A percentile compares a stretch with the other conserved stretches of the same genome.
phyloP scores from a whole-genome alignment of 2,797 vertebrate species.

The Yasuhikotakia modesta region DNA sequence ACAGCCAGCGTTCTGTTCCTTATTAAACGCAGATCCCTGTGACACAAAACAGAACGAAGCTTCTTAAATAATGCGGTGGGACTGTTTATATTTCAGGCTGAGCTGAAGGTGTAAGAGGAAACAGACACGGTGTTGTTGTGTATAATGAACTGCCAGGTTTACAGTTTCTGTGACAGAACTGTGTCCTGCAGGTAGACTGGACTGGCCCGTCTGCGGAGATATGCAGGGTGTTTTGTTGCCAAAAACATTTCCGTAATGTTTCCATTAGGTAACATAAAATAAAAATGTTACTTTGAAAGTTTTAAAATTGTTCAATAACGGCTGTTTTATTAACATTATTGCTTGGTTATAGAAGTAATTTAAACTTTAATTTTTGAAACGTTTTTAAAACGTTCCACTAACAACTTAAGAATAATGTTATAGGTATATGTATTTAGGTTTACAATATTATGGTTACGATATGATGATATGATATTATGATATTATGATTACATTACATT shows the following conservation, averaged over 20 bases:
- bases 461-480: no score
- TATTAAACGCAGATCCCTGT: not conserved
- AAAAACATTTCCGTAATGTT: not conserved
- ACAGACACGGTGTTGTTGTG: not conserved
- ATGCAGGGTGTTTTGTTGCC: not conserved
- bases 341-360: no score
- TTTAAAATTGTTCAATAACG: no score
- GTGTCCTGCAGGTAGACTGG: not conserved
- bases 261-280: no score
- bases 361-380: no score
- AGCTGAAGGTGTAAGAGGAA: not conserved
- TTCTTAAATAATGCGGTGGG: not conserved
- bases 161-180: not conserved
- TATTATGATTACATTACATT: no score
- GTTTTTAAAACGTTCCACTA: no score
- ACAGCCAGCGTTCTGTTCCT: conserved; percentile 7
- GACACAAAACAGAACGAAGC: conserved; percentile 4
- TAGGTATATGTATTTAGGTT: no score
- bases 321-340: no score
- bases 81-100: conserved; percentile 7
- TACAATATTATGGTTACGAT: no score
- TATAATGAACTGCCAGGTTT: conserved; percentile 1
- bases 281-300: no score
- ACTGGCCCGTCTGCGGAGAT: not conserved
- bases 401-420: no score